These are phyloP conservation scores for Squalus acanthias DNA, from an alignment of 2,797 vertebrate genomes.

Conservation along the genomic window DNA sequence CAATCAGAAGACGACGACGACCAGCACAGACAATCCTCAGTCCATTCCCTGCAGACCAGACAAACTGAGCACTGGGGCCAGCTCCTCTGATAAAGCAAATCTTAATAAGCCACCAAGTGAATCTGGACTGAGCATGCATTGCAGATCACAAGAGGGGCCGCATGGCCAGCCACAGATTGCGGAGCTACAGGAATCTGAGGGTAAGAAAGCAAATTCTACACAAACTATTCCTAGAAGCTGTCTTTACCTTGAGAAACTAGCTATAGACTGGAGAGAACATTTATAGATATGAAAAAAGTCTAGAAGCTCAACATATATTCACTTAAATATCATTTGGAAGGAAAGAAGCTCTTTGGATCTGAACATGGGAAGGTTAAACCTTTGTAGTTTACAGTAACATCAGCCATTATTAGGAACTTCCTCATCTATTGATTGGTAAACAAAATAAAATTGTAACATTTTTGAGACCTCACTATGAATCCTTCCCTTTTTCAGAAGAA, in stretches of 20 bases:
- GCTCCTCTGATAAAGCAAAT: constrained; percentile 43
- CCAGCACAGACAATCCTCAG: constrained; percentile 47
- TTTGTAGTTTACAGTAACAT: background rate
- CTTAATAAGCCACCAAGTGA: constrained; percentile 49
- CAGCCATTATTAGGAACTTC: background rate
- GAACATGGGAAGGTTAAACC: background rate
- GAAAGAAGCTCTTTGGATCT: background rate
- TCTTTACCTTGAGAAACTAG: background rate
- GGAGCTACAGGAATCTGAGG: constrained; percentile 1
- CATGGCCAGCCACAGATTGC: background rate
- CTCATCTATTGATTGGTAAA: background rate
- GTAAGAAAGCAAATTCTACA: background rate
- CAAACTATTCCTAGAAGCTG: background rate
- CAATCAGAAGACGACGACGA: constrained; percentile 46
- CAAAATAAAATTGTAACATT: background rate
- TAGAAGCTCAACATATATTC: background rate
- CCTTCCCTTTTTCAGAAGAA: constrained; percentile 59
- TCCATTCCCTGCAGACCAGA: constrained; percentile 33
- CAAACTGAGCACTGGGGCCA: constrained; percentile 52
- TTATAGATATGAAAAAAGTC: background rate
- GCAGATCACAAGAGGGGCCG: constrained; percentile 43
- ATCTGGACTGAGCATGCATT: constrained; percentile 38
- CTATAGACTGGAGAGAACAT: background rate
- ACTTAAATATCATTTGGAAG: background rate
- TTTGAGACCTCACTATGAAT: background rate